Conservation (phyloP, 2,888 invertebrate genomes). For the Callyntrura guangdongensis region DNA sequence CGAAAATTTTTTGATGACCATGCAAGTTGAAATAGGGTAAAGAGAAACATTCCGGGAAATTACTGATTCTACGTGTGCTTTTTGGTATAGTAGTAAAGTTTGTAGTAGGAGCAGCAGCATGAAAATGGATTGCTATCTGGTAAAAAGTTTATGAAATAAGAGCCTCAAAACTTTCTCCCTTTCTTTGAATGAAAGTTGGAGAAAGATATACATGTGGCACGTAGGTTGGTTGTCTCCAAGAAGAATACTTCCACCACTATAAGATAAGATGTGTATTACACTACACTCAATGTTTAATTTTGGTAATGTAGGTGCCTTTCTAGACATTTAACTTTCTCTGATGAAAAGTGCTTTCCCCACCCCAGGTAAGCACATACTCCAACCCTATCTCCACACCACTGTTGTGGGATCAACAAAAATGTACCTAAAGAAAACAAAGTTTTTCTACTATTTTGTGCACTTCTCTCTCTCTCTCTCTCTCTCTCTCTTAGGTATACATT, state of each 20-base stretch:
- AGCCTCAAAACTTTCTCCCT: neutral
- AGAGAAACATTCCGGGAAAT: no score
- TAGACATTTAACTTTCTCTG: conserved; percentile 9
- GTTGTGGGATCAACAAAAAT: neutral
- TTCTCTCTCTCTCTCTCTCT: neutral
- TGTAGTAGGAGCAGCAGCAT: no score
- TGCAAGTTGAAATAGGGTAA: no score
- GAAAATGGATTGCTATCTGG: no score
- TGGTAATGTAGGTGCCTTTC: neutral
- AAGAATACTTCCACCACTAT: neutral
- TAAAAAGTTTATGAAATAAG: neutral
- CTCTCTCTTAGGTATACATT: neutral
- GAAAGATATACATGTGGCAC: neutral
- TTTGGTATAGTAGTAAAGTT: no score
- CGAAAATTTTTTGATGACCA: no score
- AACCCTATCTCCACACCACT: neutral
- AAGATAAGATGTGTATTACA: neutral
- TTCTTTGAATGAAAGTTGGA: neutral
- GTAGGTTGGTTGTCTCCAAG: neutral
- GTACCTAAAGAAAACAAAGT: neutral
- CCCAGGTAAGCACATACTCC: conserved; percentile 27
- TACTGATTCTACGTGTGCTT: no score
- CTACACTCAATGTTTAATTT: neutral
- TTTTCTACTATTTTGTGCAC: neutral
- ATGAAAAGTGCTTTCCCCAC: conserved; percentile 37